phyloP scores from a whole-genome alignment of 2,888 invertebrate species.

The Hemithea aestivaria region DNA sequence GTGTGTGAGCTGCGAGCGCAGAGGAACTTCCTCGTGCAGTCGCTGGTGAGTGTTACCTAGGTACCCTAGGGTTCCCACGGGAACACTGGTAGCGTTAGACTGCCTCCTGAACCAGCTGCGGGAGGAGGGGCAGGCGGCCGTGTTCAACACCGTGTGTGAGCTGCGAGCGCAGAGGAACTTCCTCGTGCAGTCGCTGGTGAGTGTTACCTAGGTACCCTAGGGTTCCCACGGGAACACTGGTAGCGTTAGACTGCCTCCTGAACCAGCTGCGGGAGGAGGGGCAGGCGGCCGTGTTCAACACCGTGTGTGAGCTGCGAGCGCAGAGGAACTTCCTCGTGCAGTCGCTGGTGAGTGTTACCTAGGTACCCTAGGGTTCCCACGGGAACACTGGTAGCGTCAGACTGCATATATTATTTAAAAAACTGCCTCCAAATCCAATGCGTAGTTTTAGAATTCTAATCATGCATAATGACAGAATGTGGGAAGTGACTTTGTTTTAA shows the following conservation, averaged over 20 bases:
- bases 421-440: too few species aligned
- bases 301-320: conserved; percentile 92
- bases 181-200: conserved; percentile 88
- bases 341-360: conserved; percentile 80
- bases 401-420: too few species aligned
- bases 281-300: conserved; percentile 93
- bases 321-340: conserved; percentile 97
- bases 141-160: conserved; percentile 94
- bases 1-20: conserved; percentile 93
- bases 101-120: not conserved
- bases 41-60: conserved; percentile 59
- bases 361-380: too few species aligned
- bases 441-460: too few species aligned
- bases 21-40: conserved; percentile 96
- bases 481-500: too few species aligned
- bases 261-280: conserved; percentile 79
- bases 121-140: conserved; percentile 91
- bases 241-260: conserved; percentile 80
- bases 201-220: too few species aligned
- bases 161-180: conserved; percentile 94
- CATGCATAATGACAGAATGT: too few species aligned
- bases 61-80: conserved; percentile 92
- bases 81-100: conserved; percentile 91
- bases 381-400: conserved; percentile 93
- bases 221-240: conserved; percentile 95